Percentiles rank a stretch among this genome's conserved stretches.
Conservation (phyloP, 2,888 invertebrate genomes). For the Ochlodes sylvanus region DNA sequence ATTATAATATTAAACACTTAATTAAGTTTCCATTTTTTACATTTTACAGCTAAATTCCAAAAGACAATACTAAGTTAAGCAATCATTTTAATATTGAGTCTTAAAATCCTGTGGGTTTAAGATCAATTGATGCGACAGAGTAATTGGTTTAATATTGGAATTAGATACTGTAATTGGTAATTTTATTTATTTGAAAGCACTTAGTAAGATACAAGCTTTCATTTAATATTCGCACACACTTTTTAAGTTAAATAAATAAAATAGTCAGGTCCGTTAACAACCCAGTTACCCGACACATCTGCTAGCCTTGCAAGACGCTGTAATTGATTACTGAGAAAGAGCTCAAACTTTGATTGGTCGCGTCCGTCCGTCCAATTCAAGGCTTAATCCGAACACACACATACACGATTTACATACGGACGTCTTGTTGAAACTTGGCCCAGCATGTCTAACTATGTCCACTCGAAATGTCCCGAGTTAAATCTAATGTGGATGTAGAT, state of each 20-base stretch:
- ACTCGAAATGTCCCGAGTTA: slow-evolving; percentile 34
- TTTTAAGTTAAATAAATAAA: slow-evolving; percentile 1
- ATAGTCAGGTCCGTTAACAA: slow-evolving; percentile 9
- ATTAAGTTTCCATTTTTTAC: too few relatives aligned
- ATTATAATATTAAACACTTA: too few relatives aligned
- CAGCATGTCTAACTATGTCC: slow-evolving; percentile 34
- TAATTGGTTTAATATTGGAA: too few relatives aligned
- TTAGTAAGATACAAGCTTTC: too few relatives aligned
- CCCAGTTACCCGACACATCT: slow-evolving; percentile 44
- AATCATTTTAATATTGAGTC: too few relatives aligned
- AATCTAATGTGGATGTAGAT: slow-evolving; percentile 30
- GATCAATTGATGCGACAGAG: too few relatives aligned
- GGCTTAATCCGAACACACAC: slow-evolving; percentile 52
- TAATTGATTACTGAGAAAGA: slow-evolving; percentile 64
- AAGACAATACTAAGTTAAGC: too few relatives aligned
- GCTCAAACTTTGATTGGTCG: slow-evolving; percentile 67
- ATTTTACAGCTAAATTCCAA: too few relatives aligned
- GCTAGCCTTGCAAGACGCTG: slow-evolving; percentile 51
- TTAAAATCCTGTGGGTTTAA: too few relatives aligned
- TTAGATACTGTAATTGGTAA: too few relatives aligned
- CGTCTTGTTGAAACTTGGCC: slow-evolving; percentile 34
- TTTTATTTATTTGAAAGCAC: too few relatives aligned
- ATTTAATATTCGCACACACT: too few relatives aligned
- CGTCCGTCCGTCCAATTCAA: slow-evolving; percentile 45
- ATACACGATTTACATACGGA: slow-evolving; percentile 38